phyloP scores from a whole-genome alignment of 2,113 vertebrate genomes.

The Tor tambroides region DNA sequence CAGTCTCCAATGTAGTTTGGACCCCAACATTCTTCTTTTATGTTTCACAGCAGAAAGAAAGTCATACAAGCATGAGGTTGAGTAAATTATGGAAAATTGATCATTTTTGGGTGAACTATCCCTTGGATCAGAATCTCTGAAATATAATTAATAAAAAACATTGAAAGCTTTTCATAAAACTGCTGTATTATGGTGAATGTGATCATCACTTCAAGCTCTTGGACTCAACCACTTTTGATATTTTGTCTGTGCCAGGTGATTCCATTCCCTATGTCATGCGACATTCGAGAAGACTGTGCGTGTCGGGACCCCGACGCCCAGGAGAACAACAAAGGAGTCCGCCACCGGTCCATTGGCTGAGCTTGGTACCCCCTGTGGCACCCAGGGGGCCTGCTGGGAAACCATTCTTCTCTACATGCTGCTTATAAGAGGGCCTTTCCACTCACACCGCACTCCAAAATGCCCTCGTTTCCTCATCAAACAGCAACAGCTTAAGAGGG shows the following conservation, averaged over 20 bases:
- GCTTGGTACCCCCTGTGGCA: background rate
- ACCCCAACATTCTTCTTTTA: background rate
- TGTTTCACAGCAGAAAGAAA: background rate
- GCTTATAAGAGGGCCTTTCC: slow-evolving; percentile 79
- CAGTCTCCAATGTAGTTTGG: background rate
- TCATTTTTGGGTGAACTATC: background rate
- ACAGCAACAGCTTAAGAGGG: slow-evolving; percentile 58
- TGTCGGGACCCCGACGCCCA: slow-evolving; percentile 91
- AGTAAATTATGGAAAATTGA: background rate
- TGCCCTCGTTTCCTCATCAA: slow-evolving; percentile 80
- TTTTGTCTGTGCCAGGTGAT: slow-evolving; percentile 82
- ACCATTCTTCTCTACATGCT: slow-evolving; percentile 69
- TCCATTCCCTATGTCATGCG: slow-evolving; percentile 95
- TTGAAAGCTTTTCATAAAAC: background rate
- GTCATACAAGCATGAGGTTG: background rate
- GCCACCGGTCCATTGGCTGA: slow-evolving; percentile 86
- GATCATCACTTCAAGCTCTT: background rate
- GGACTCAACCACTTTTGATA: background rate
- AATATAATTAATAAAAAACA: background rate
- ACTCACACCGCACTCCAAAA: slow-evolving; percentile 71
- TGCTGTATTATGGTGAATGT: background rate
- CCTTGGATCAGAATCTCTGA: background rate
- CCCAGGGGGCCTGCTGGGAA: slow-evolving; percentile 27
- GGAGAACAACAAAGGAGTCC: slow-evolving; percentile 85
- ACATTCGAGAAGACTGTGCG: slow-evolving; percentile 91